Evolutionary conservation across 1,140 invertebrate species (phyloP).

Genomic region (Pseudobourletiella spinata): DNA sequence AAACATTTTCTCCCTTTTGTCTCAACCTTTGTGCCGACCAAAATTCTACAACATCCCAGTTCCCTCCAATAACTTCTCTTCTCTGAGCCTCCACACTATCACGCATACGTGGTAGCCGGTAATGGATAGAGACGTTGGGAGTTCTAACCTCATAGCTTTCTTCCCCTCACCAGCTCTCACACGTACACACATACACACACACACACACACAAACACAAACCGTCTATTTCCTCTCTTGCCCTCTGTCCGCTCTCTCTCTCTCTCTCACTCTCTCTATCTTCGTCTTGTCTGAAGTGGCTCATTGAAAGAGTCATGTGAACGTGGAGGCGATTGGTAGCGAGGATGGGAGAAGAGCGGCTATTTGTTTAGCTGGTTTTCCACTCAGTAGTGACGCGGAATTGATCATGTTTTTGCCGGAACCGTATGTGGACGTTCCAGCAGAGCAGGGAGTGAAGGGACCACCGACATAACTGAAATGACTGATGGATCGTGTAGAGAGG

Average conservation of each 20-base stretch:
- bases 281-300: too few species aligned
- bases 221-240: background rate
- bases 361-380: background rate
- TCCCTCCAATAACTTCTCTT: too few species aligned
- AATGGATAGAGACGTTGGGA: too few species aligned
- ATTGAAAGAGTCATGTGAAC: too few species aligned
- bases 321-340: background rate
- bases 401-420: background rate
- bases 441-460: background rate
- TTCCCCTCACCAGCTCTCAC: too few species aligned
- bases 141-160: too few species aligned
- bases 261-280: background rate
- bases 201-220: too few species aligned
- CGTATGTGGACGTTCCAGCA: background rate
- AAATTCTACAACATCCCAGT: too few species aligned
- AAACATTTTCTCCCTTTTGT: background rate
- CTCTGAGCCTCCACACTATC: too few species aligned
- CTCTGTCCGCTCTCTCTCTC: background rate
- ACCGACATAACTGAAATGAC: slow-evolving; percentile 21
- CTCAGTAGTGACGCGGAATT: background rate
- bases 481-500: slow-evolving; percentile 24
- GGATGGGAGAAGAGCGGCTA: background rate
- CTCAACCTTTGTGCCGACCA: too few species aligned
- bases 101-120: too few species aligned
- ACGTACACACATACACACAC: too few species aligned